Conservation (phyloP, 2,113 vertebrate genomes). For the Dipodomys stephensi region DNA sequence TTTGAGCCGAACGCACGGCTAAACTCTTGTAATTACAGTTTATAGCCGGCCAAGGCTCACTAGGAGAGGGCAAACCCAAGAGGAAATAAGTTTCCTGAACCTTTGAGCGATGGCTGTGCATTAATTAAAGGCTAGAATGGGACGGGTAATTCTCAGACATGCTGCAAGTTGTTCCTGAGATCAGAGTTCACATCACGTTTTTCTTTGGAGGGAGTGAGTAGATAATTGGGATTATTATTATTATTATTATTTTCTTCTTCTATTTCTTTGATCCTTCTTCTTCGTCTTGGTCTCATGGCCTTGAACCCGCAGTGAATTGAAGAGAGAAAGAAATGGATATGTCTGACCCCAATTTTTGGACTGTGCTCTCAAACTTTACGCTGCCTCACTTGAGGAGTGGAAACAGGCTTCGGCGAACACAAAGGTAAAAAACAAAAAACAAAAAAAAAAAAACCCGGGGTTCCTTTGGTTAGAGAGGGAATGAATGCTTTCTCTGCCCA, state of each 20-base stretch:
- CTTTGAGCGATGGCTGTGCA: slow-evolving; percentile 31
- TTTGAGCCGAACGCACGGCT: slow-evolving; percentile 74
- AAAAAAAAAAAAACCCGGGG: not conserved
- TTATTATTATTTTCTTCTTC: fast-evolving
- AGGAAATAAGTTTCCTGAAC: slow-evolving; percentile 80
- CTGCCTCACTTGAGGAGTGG: slow-evolving; percentile 93
- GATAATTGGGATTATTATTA: slow-evolving; percentile 38
- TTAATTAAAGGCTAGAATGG: slow-evolving; percentile 77
- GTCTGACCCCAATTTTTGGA: slow-evolving; percentile 95
- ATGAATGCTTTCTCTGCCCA: not conserved
- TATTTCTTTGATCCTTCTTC: fast-evolving
- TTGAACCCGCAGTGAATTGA: slow-evolving; percentile 75
- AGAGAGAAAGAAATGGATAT: slow-evolving; percentile 86
- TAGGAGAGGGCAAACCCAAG: slow-evolving; percentile 77
- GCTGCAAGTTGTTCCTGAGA: slow-evolving; percentile 73
- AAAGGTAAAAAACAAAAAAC: slow-evolving; percentile 90
- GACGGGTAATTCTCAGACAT: slow-evolving; percentile 80
- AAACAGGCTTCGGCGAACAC: slow-evolving; percentile 93
- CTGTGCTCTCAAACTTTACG: slow-evolving; percentile 93
- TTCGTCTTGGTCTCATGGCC: slow-evolving; percentile 73
- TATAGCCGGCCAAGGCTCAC: slow-evolving; percentile 69
- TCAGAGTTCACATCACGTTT: slow-evolving; percentile 74
- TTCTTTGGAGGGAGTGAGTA: slow-evolving; percentile 54
- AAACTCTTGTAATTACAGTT: slow-evolving; percentile 78
- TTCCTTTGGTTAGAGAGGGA: not conserved